Evolutionary conservation across 2,113 vertebrate genomes (phyloP).

Genomic region (Todiramphus saurophagus): DNA sequence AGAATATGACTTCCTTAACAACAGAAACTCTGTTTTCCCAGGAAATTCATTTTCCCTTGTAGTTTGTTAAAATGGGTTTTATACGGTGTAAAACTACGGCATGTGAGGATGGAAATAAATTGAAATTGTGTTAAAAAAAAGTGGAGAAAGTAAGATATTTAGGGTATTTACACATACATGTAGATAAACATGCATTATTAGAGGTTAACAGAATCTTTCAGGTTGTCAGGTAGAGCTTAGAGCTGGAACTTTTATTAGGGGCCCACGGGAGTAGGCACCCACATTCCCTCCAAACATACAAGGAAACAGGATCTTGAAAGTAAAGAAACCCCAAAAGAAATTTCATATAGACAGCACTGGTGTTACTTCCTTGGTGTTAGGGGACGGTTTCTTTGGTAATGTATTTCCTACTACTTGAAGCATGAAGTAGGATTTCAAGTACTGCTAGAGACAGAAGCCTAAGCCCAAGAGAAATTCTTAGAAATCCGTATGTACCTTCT

Average conservation of each 20-base stretch:
- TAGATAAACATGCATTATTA: neutral
- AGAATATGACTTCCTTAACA: neutral
- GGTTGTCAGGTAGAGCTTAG: neutral
- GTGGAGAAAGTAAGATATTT: neutral
- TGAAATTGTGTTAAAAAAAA: neutral
- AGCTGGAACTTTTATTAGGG: neutral
- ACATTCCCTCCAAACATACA: fast-evolving
- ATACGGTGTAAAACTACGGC: neutral
- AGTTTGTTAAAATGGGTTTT: neutral
- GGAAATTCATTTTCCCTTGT: neutral
- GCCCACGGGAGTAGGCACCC: neutral
- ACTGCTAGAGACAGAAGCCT: neutral
- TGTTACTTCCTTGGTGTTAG: neutral
- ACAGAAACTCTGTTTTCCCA: neutral
- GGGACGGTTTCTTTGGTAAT: conserved; percentile 9
- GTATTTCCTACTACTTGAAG: neutral
- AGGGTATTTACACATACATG: neutral
- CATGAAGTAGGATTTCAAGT: neutral
- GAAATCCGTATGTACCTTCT: neutral
- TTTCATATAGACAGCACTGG: neutral
- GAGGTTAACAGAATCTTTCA: neutral
- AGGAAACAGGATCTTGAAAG: neutral
- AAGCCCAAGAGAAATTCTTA: neutral
- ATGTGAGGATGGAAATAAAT: neutral
- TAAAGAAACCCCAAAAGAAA: neutral